Base-by-base conservation (phyloP, 2,113 vertebrate genomes). In the Engraulis encrasicolus region DNA sequence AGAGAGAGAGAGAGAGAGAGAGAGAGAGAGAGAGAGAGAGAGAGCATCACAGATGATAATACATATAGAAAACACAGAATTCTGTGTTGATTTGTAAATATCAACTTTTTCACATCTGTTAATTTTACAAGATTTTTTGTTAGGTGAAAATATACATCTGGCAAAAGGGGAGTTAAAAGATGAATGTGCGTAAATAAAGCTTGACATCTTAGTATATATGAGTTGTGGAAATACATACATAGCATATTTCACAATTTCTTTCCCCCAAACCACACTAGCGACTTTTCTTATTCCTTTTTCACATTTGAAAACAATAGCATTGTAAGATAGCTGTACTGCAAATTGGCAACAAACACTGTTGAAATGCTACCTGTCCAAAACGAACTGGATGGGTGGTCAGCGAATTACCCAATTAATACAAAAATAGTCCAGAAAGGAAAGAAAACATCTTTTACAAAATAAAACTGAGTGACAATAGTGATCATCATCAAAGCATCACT, bases 141-240 rank as follows among this genome's bases (percentile, higher is more conserved):
- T 37, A 86, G 81, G 81, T 81, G 82, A 80, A 89, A 74, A 85
- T 86, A 85, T 87, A 86, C 82, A 88, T 78, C 54, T 87, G 85
- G 85, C 58, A 87, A 80, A 85, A 82, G 83, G 86, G 88, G 40
- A 78, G 82, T 82, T 31, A 52, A 78, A 83, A 79, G 52, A 85
- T 87, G 81, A 52, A 85, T 81, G 79, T 45, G 77, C 79, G 74
- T 82, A 86, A 36, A 74, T 81, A 54, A 78, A 78, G 79, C 80
- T 85, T 74, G 78, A 88, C 81, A 83, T 85, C 81, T 79, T 81
- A 81, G 82, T 79, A 78, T 61, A 66, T 77, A 83, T 81, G 86
- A 74, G 66, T 81, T 78, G 78, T 50, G 85, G 83, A 78, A 79
- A 85, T 80, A 81, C 78, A 89, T 84, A 86, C 71, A 84, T 31